These are phyloP conservation scores for Episyrphus balteatus DNA, from an alignment of 1,140 invertebrate genomes.

Conservation along the genomic window DNA sequence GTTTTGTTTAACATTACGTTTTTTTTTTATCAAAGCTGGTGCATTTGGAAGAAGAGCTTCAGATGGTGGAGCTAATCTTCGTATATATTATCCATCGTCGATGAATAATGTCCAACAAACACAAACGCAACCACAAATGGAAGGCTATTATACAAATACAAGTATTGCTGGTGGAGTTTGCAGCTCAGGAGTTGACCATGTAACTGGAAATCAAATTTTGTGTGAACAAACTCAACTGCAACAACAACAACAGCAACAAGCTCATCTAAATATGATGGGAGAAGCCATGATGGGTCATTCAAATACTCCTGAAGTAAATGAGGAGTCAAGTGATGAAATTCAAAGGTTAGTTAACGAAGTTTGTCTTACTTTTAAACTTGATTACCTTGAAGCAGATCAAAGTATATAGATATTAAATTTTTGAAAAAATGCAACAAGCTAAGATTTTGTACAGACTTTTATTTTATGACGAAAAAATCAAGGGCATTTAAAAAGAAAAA, in stretches of 20 bases:
- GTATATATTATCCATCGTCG: conserved; percentile 57
- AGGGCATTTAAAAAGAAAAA: no score
- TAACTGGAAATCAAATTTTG: background rate
- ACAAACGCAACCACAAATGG: conserved; percentile 20
- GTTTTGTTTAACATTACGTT: conserved; percentile 8
- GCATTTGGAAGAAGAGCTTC: conserved; percentile 84
- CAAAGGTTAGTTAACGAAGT: conserved; percentile 16
- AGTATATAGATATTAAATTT: no score
- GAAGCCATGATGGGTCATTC: background rate
- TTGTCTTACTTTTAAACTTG: no score
- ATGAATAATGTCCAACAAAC: conserved; percentile 12
- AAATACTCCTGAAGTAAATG: conserved; percentile 7
- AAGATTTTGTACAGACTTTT: no score
- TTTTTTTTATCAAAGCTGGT: conserved; percentile 39
- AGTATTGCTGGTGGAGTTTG: conserved; percentile 2
- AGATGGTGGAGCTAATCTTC: conserved; percentile 90
- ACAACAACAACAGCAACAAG: conserved; percentile 6
- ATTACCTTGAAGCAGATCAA: no score
- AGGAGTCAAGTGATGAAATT: conserved; percentile 34
- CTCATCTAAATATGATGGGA: conserved; percentile 11
- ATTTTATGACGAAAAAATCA: no score
- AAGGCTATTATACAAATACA: conserved; percentile 7
- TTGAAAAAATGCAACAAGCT: no score
- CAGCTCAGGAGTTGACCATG: background rate
- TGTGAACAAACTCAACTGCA: conserved; percentile 1